A percentile compares a stretch with the other conserved stretches of the same genome.
phyloP scores from a whole-genome alignment of 2,888 invertebrate genomes.

The Pantelozetes paolii region DNA sequence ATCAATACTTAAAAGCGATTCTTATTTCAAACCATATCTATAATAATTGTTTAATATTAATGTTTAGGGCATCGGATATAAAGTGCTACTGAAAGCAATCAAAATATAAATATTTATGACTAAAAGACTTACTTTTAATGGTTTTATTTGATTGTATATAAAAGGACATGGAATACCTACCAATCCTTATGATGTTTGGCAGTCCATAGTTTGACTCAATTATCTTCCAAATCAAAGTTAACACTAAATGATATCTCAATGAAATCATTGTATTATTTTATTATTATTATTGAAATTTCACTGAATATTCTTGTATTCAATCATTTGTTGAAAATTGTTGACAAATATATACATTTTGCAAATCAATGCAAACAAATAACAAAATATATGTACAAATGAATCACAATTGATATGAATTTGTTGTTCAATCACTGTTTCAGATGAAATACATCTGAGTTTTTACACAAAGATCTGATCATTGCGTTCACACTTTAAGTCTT shows the following conservation, averaged over 20 bases:
- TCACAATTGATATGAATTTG: background rate
- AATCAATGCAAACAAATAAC: background rate
- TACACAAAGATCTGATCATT: conserved; percentile 12
- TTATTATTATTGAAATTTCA: background rate
- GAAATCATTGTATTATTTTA: conserved; percentile 5
- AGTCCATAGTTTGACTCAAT: background rate
- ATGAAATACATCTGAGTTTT: background rate
- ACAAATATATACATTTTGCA: background rate
- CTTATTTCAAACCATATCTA: too few species aligned
- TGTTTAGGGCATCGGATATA: too few species aligned
- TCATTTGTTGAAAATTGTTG: background rate
- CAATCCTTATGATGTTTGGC: background rate
- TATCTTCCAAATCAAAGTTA: background rate
- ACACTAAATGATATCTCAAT: conserved; percentile 25
- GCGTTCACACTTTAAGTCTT: background rate
- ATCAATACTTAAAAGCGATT: too few species aligned
- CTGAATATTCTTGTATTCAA: background rate
- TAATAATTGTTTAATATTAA: too few species aligned
- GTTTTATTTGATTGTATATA: background rate
- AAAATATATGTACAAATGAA: background rate
- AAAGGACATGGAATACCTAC: conserved; percentile 1
- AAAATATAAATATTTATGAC: too few species aligned
- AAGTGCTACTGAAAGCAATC: too few species aligned
- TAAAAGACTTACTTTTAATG: background rate
- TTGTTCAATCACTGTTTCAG: background rate